Base-by-base conservation (phyloP, 1,140 invertebrate species). In the Bombus polaris region DNA sequence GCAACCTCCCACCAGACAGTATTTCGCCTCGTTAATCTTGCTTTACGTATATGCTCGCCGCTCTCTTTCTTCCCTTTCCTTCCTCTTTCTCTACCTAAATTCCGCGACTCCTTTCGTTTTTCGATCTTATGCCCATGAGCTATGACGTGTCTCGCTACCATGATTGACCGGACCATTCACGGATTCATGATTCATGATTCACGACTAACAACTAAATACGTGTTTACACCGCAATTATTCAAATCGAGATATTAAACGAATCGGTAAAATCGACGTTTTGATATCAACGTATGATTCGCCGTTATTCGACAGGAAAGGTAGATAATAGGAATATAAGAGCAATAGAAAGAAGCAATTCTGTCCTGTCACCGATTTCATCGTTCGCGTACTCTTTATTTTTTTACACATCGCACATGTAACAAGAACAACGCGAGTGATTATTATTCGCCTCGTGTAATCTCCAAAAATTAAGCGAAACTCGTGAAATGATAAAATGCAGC, bases 1-100 rank as follows among this genome's bases (percentile, higher is more conserved):
- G 73, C 87, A 90, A 71, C 90, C 88, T 91, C 85, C 90, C 86
- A 90, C 90, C 87, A 84, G 86, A 91, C 76, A 39, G 85, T 85
- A 90, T 87, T 89, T 91, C 87, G 87, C 91, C 91, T 93, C 92
- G 92, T 93, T 92, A 92, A 92, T 92, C 91, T 91, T 92, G 87
- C 90, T 90, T 90, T 88, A 89, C 89, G 84, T 83, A 74, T 75
- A 81, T 88, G 28, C 12, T 62, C 59, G 59, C 28, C 86, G 90
- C 32, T 74, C 74, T 28, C n/a, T 44, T 35, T 53, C 73, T 74
- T 25, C 70, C 12, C 28, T 73, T 44, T n/a, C n/a, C 39, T 37
- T 42, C n/a, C n/a, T 44, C 42, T 39, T 39, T 37, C 87, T 88
- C 76, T 86, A 91, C 90, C 88, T 89, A 87, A 92, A 85, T 87